A percentile compares a stretch with the other conserved stretches of the same genome.
phyloP scores from a whole-genome alignment of 1,140 invertebrate species.

The Hycleus phaleratus region DNA sequence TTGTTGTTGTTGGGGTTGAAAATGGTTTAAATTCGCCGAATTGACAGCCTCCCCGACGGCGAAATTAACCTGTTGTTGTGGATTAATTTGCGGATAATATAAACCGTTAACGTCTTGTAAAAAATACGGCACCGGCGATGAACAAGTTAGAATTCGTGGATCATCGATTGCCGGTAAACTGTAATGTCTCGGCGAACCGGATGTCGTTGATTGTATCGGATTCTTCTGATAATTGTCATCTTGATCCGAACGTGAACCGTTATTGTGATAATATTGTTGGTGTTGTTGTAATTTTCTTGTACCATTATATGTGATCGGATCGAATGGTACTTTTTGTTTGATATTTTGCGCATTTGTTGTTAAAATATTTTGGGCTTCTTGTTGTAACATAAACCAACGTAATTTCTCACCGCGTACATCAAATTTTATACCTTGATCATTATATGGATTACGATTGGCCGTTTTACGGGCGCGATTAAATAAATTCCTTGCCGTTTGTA shows the following conservation, averaged over 20 bases:
- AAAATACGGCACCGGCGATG: constrained; percentile 38
- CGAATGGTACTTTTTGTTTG: constrained; percentile 66
- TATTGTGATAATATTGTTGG: constrained; percentile 31
- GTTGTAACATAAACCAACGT: constrained; percentile 79
- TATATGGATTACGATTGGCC: constrained; percentile 61
- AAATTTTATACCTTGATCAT: constrained; percentile 63
- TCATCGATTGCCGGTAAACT: constrained; percentile 55
- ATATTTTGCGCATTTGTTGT: constrained; percentile 65
- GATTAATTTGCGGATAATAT: constrained; percentile 28
- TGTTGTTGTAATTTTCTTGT: constrained; percentile 34
- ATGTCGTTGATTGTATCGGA: not conserved
- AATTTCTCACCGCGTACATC: constrained; percentile 58
- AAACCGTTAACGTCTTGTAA: constrained; percentile 35
- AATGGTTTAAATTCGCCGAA: constrained; percentile 40
- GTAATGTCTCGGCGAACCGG: constrained; percentile 48
- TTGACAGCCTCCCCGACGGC: constrained; percentile 57
- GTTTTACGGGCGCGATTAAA: constrained; percentile 72
- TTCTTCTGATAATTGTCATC: not conserved
- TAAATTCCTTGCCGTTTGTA: constrained; percentile 68
- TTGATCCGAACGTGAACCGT: constrained; percentile 14
- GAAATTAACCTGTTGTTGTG: constrained; percentile 48
- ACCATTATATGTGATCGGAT: constrained; percentile 42
- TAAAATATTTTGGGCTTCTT: constrained; percentile 65
- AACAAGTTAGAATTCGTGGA: constrained; percentile 38
- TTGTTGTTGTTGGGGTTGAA: not conserved